A percentile compares a stretch with the other conserved stretches of the same genome.
These are phyloP conservation scores for Dastarcus helophoroides DNA, from an alignment of 2,888 invertebrate genomes.

Conservation along the genomic window DNA sequence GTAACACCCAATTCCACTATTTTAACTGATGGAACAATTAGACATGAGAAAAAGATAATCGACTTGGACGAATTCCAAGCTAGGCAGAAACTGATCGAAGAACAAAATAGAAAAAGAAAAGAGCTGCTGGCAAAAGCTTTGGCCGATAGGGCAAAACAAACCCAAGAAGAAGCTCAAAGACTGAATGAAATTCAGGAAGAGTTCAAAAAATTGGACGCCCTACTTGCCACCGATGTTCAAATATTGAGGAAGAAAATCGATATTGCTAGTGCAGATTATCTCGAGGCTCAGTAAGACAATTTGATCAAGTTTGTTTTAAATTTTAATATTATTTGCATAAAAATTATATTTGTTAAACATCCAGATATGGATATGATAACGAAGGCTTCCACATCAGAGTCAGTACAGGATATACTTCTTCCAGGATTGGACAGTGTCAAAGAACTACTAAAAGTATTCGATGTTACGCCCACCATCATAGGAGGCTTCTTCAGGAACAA, in stretches of 20 bases:
- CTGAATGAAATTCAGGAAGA: constrained; percentile 52
- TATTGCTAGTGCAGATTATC: constrained; percentile 56
- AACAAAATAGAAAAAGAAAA: constrained; percentile 66
- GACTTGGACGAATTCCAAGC: constrained; percentile 57
- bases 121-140: constrained; percentile 61
- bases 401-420: no score
- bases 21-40: no score
- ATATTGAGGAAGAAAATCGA: constrained; percentile 69
- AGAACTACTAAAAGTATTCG: no score
- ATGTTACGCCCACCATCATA: no score
- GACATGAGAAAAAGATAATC: no score
- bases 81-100: constrained; percentile 64
- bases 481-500: no score
- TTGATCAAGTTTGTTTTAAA: no score
- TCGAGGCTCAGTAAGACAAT: constrained; percentile 59
- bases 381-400: no score
- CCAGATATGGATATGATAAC: no score
- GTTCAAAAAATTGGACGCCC: constrained; percentile 49
- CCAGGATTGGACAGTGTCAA: no score
- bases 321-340: constrained; percentile 1
- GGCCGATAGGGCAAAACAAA: constrained; percentile 63
- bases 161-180: constrained; percentile 55
- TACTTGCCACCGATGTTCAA: constrained; percentile 63
- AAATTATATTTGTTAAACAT: no score
- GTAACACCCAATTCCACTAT: no score